Base-by-base conservation (phyloP, 2,888 invertebrate genomes). In the Scelioninae gen. 2 region DNA sequence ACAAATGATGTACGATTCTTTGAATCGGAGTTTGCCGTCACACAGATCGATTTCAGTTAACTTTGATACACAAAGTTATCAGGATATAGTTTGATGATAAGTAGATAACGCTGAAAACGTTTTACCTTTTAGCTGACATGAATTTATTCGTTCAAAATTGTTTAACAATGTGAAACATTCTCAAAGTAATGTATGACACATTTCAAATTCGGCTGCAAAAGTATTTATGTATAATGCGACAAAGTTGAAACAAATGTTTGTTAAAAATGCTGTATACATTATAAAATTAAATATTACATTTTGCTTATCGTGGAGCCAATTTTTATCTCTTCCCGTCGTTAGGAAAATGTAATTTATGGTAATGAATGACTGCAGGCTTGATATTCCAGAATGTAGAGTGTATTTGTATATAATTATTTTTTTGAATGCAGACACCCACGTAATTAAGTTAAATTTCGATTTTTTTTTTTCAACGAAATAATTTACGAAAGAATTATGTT, bases 1-100 rank as follows among this genome's bases (percentile, higher is more conserved):
- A 6, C 10, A 33, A 48, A 67, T 67, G 57, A 46, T 53, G 33
- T 48, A 57, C 41, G 39, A 50, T 67, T 57, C 39, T 67, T 57
- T 39, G 37, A 48, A 48, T 55, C 31, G 7, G 4, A 39, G 31
- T 33, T 57, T 2, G 11, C 2, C 37, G 35, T 43, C 22, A 28
- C 22, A 28, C 19, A 57, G 19, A 46, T 65, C 65, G 33, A 57
- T 67, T 57, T 31, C 22, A 46, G 46, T 46, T 55, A 65, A 55
- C 35, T 65, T 46, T 55, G 37, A 46, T 55, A 39, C 15, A 55
- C 25, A 46, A 37, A 65, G 25, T 55, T 53, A 16, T 64, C 19
- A 33, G 16, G 43, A 64, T 53, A 64, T 15, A 64, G 35, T 64
- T 65, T 41, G 41, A 50, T 58, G 50, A 18, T 7, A 39, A 18